Percentiles rank a stretch among this genome's conserved stretches.
These are phyloP conservation scores for Sinocyclocheilus maitianheensis DNA, from an alignment of 2,113 vertebrate genomes.

Conservation along the genomic window DNA sequence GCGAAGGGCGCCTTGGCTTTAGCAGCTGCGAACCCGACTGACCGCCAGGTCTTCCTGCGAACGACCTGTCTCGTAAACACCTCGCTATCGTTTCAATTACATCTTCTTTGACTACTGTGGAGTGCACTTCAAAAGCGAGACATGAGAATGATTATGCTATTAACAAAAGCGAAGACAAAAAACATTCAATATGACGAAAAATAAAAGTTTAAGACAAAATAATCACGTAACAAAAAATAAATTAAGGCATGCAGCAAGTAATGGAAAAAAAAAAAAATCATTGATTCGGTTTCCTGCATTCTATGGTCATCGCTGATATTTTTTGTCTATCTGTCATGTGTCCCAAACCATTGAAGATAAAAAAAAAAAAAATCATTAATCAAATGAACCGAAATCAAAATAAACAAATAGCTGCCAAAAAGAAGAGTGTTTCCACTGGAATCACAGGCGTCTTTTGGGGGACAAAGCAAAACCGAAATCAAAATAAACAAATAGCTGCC, in stretches of 20 bases:
- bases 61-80: neutral
- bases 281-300: slow-evolving; percentile 29
- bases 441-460: slow-evolving; percentile 53
- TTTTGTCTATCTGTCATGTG: slow-evolving; percentile 15
- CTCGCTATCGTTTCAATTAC: neutral
- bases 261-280: too few species aligned
- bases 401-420: slow-evolving; percentile 74
- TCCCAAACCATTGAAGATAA: slow-evolving; percentile 55
- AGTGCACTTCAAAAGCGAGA: slow-evolving; percentile 64
- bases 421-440: slow-evolving; percentile 67
- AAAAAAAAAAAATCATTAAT: slow-evolving; percentile 52
- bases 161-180: slow-evolving; percentile 43
- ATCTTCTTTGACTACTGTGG: slow-evolving; percentile 49
- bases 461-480: slow-evolving; percentile 35
- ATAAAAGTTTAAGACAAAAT: slow-evolving; percentile 60
- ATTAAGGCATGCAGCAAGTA: slow-evolving; percentile 74
- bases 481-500: slow-evolving; percentile 71
- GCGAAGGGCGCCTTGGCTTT: slow-evolving; percentile 31
- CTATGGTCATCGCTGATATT: neutral
- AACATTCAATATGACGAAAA: slow-evolving; percentile 48
- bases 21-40: slow-evolving; percentile 43
- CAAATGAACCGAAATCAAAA: neutral
- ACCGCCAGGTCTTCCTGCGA: neutral
- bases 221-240: slow-evolving; percentile 57
- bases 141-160: slow-evolving; percentile 20